A percentile compares a stretch with the other conserved stretches of the same genome.
Evolutionary conservation across 2,113 vertebrate genomes (phyloP).

Genomic region (Saimiri boliviensis): DNA sequence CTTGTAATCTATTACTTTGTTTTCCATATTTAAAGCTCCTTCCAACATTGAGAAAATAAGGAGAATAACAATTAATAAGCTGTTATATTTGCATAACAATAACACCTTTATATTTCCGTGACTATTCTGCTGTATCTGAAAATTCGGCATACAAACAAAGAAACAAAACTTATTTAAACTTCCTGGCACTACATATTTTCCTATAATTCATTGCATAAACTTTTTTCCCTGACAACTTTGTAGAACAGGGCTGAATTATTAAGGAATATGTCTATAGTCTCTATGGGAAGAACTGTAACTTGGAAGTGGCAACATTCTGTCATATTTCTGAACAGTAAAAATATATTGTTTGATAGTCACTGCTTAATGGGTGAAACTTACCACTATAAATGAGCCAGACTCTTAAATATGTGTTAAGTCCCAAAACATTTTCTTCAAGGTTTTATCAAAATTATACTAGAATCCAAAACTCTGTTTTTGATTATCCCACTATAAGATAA

Average conservation of each 20-base stretch:
- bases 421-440: not conserved
- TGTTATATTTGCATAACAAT: not conserved
- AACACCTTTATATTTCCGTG: not conserved
- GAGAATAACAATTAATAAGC: not conserved
- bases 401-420: not conserved
- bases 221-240: not conserved
- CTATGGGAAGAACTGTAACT: not conserved
- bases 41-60: not conserved
- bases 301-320: not conserved
- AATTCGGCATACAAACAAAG: not conserved
- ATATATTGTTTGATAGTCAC: not conserved
- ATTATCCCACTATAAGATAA: not conserved
- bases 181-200: not conserved
- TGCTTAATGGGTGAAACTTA: not conserved
- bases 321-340: not conserved
- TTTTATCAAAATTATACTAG: not conserved
- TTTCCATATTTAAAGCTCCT: not conserved
- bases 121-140: not conserved
- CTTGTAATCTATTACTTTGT: not conserved
- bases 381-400: not conserved
- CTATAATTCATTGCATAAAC: not conserved
- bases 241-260: not conserved
- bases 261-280: not conserved
- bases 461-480: not conserved
- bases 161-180: not conserved